Conservation (phyloP, 2,888 invertebrate species). For the Agrotis exclamationis region DNA sequence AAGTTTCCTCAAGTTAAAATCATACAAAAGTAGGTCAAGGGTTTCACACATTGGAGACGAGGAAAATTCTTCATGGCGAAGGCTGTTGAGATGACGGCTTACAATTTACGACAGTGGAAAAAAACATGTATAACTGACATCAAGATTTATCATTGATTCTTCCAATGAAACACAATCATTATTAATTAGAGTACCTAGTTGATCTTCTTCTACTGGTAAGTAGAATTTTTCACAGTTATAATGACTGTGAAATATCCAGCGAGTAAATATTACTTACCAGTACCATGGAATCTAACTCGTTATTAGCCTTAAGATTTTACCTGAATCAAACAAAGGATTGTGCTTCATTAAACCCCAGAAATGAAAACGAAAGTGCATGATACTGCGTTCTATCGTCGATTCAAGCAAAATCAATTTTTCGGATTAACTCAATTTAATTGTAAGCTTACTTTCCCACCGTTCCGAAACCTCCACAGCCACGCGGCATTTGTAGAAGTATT, state of each 20-base stretch:
- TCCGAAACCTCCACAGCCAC: constrained; percentile 12
- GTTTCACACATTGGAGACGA: constrained; percentile 44
- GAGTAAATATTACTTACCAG: too few relatives aligned
- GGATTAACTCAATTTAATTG: constrained; percentile 42
- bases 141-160: constrained; percentile 2
- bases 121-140: constrained; percentile 16
- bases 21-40: constrained; percentile 56
- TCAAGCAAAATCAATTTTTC: constrained; percentile 48
- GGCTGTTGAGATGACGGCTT: constrained; percentile 31
- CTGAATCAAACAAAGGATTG: constrained; percentile 11
- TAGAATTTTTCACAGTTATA: too few relatives aligned
- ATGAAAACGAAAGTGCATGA: constrained; percentile 40
- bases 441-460: constrained; percentile 34
- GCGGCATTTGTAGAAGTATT: constrained; percentile 7
- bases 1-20: constrained; percentile 33
- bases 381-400: constrained; percentile 7
- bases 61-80: constrained; percentile 50
- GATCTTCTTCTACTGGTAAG: too few relatives aligned
- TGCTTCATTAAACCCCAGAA: constrained; percentile 5
- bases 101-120: constrained; percentile 25
- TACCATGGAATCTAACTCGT: background rate
- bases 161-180: constrained; percentile 1
- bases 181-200: constrained; percentile 3
- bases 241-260: background rate
- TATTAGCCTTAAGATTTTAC: background rate